Base-by-base conservation (phyloP, 2,113 vertebrate genomes). In the Catharus bicknelli region DNA sequence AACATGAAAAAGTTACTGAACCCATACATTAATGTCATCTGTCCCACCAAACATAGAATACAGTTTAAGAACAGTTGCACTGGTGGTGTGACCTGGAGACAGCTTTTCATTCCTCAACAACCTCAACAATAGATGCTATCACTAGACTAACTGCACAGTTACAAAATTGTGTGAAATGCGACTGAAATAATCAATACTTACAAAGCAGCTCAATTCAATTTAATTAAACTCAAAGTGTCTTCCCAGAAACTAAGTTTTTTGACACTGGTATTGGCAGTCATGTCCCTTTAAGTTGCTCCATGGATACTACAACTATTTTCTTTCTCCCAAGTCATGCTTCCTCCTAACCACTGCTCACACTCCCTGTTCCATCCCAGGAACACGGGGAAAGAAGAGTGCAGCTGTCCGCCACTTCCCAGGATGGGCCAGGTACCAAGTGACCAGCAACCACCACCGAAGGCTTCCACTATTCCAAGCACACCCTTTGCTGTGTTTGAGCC, bases 351-450 rank as follows among this genome's bases (percentile, higher is more conserved):
- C 29, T 0, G 5, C 43, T 67, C 25, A 7, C 13, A 7, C 22
- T 47, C 36, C 26, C 57, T 5, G 7, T 19, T 47, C 27, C 48
- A 19, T 27, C 36, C n/a, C 38, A 57, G 81, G 57, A 66, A 25
- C n/a, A 26, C 21, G 3, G 16, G 21, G 54, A 47, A 30, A 45
- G 51, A 22, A 4, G 8, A 54, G 26, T 0, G 10, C 1, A 5
- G 66, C 69, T 74, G 69, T 68, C 47, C 81, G 38, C 13, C 17
- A 3, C 27, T 16, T 57, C 34, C 32, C 45, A n/a, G 13, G 4
- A 7, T 0, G 21, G 83, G 53, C 42, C 72, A 23, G 43, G 25
- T 53, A 73, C 68, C 59, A 3, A 42, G 50, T 2, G n/a, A 50
- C 45, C 51, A 29, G 36, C 29, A 42, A 10, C 22, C 47, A 59